Evolutionary conservation across 2,797 vertebrate species (phyloP).

Genomic region (Acrossocheilus wenchowensis): DNA sequence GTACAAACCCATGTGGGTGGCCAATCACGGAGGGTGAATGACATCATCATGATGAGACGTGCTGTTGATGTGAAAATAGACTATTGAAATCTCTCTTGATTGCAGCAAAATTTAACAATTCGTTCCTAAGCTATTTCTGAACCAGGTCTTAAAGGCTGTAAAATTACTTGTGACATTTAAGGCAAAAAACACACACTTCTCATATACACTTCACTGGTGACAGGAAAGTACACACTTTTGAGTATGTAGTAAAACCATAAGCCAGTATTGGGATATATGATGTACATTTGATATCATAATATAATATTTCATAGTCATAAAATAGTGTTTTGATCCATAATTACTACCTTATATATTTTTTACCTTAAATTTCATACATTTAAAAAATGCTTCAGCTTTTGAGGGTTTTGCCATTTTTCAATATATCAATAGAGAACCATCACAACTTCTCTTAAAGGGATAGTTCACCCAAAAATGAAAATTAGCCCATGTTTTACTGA

Average conservation of each 20-base stretch:
- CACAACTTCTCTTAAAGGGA: too few species aligned
- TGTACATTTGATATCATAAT: neutral
- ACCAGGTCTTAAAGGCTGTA: neutral
- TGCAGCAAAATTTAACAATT: neutral
- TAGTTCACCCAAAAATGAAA: too few species aligned
- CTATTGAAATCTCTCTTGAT: neutral
- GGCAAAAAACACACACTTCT: neutral
- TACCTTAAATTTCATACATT: too few species aligned
- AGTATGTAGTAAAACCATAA: neutral
- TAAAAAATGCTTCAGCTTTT: too few species aligned
- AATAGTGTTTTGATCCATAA: neutral
- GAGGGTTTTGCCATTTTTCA: too few species aligned
- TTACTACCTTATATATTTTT: too few species aligned
- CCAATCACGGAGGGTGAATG: neutral
- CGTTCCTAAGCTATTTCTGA: neutral
- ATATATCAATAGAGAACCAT: too few species aligned
- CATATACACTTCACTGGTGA: neutral
- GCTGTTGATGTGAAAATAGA: neutral
- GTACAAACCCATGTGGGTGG: neutral
- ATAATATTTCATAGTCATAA: neutral
- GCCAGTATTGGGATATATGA: neutral
- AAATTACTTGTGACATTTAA: neutral
- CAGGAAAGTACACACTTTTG: neutral
- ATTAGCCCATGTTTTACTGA: too few species aligned
- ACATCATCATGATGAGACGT: neutral